phyloP scores from a whole-genome alignment of 1,140 invertebrate species.

The Ruditapes philippinarum region DNA sequence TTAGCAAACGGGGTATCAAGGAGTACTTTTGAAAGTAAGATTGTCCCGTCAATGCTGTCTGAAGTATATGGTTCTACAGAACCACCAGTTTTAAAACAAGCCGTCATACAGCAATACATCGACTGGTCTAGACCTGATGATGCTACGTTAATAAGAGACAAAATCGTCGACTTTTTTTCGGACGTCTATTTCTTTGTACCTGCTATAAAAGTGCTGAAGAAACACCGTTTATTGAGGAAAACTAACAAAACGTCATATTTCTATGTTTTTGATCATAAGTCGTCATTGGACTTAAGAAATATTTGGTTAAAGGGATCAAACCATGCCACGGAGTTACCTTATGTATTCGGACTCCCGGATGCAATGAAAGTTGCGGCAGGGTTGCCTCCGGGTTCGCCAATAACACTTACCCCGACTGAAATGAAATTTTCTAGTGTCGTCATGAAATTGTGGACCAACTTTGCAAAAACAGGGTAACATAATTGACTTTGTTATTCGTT shows the following conservation, averaged over 20 bases:
- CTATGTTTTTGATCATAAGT: slow-evolving; percentile 10
- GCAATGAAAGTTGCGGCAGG: slow-evolving; percentile 20
- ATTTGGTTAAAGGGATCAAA: slow-evolving; percentile 15
- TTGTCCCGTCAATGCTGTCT: not conserved
- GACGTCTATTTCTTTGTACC: slow-evolving; percentile 37
- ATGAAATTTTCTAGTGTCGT: too few relatives aligned
- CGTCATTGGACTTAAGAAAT: not conserved
- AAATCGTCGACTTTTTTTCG: slow-evolving; percentile 2
- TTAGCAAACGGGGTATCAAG: not conserved
- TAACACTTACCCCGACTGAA: not conserved
- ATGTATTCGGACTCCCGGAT: slow-evolving; percentile 41
- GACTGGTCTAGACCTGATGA: slow-evolving; percentile 28
- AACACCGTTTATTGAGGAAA: not conserved
- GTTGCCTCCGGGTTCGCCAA: not conserved
- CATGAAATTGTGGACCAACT: too few relatives aligned
- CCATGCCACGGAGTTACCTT: slow-evolving; percentile 35
- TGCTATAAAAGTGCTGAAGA: slow-evolving; percentile 1
- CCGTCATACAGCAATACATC: slow-evolving; percentile 3
- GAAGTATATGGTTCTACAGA: not conserved
- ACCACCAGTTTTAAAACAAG: not conserved
- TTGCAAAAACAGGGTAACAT: too few relatives aligned
- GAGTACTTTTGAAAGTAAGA: not conserved
- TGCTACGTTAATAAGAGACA: not conserved
- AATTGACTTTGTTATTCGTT: too few relatives aligned
- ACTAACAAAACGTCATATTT: not conserved